A percentile compares a stretch with the other conserved stretches of the same genome.
Conservation (phyloP, 2,888 invertebrate species). For the Conchocele bisecta region DNA sequence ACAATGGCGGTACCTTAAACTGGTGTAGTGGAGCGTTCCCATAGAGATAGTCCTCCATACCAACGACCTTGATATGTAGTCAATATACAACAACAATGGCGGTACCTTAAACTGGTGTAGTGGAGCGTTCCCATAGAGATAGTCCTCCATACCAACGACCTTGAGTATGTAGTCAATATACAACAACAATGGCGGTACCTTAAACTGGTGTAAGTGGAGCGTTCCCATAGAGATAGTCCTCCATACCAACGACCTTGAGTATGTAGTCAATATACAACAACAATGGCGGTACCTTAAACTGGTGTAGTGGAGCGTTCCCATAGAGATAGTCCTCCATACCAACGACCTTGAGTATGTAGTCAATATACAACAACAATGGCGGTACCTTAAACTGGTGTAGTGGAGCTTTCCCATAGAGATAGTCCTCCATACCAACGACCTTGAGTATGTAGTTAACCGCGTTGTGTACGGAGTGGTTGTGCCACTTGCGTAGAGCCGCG, state of each 20-base stretch:
- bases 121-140: conserved; percentile 90
- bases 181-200: conserved; percentile 65
- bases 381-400: conserved; percentile 90
- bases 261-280: no score
- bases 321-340: conserved; percentile 94
- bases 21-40: conserved; percentile 91
- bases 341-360: conserved; percentile 94
- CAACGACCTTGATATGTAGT: conserved; percentile 88
- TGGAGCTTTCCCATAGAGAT: conserved; percentile 90
- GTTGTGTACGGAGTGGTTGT: conserved; percentile 87
- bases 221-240: conserved; percentile 93
- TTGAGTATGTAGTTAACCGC: conserved; percentile 91
- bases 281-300: conserved; percentile 88
- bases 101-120: conserved; percentile 89
- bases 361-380: no score
- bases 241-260: conserved; percentile 93
- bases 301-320: conserved; percentile 91
- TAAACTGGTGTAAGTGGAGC: conserved; percentile 92
- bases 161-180: conserved; percentile 91
- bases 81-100: background rate
- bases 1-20: no score
- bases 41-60: conserved; percentile 94
- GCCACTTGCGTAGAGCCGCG: conserved; percentile 89
- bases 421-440: conserved; percentile 95
- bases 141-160: conserved; percentile 95